Percentiles rank a stretch among this genome's conserved stretches.
Conservation (phyloP, 92 coral and sea anemone species). For the Pocillopora meandrina region DNA sequence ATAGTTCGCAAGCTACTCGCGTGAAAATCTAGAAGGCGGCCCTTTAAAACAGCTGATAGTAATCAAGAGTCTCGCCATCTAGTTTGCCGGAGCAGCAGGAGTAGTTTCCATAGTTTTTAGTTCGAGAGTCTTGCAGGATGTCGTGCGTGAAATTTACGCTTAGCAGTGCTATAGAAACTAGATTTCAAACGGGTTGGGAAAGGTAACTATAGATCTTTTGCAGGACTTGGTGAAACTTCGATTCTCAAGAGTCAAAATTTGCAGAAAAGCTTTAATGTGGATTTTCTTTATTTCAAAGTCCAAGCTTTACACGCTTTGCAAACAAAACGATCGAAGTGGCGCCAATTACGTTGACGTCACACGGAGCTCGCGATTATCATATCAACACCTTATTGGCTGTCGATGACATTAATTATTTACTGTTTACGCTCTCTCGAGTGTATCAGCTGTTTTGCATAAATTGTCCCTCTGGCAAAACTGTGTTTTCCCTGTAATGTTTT, state of each 20-base stretch:
- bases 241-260: not conserved
- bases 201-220: not conserved
- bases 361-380: conserved; percentile 47
- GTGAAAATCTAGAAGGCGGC: conserved; percentile 8
- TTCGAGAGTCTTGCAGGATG: conserved; percentile 23
- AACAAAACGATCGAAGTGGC: conserved; percentile 48
- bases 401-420: conserved; percentile 76
- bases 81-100: conserved; percentile 37
- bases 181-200: not conserved
- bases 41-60: conserved; percentile 15
- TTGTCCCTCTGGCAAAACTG: conserved; percentile 55
- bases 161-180: conserved; percentile 10
- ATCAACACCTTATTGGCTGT: conserved; percentile 67
- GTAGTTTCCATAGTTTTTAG: conserved; percentile 26
- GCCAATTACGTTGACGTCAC: conserved; percentile 62
- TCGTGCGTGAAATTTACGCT: conserved; percentile 33
- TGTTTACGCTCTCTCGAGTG: conserved; percentile 69
- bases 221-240: not conserved
- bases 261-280: not conserved
- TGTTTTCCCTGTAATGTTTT: conserved; percentile 35
- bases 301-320: conserved; percentile 24
- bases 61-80: conserved; percentile 35
- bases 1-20: not conserved
- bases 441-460: conserved; percentile 72
- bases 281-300: not conserved